phyloP scores from a whole-genome alignment of 2,888 invertebrate species.

The Drosophila nr. perissopoda region DNA sequence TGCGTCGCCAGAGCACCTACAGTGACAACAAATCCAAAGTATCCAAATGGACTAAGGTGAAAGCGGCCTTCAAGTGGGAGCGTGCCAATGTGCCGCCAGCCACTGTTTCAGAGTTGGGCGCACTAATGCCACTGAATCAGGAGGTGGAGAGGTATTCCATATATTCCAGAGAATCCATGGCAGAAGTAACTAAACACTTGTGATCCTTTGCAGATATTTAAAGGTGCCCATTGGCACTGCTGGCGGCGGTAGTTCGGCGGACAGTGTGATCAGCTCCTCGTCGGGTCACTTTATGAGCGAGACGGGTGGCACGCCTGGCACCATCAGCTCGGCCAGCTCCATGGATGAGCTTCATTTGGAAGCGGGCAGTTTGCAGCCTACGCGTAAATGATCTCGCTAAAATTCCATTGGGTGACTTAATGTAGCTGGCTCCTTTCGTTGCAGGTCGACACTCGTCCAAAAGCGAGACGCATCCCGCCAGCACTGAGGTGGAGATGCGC shows the following conservation, averaged over 20 bases:
- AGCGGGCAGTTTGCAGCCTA: slow-evolving; percentile 53
- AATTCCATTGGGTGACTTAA: neutral
- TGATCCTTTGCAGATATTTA: slow-evolving; percentile 82
- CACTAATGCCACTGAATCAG: slow-evolving; percentile 85
- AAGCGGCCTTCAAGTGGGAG: slow-evolving; percentile 95
- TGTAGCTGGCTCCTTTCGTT: neutral
- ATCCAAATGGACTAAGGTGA: slow-evolving; percentile 95
- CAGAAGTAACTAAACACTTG: neutral
- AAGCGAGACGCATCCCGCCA: slow-evolving; percentile 76
- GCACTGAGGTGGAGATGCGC: slow-evolving; percentile 74
- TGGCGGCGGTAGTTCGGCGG: slow-evolving; percentile 86
- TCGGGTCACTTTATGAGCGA: slow-evolving; percentile 85
- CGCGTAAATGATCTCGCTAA: slow-evolving; percentile 53
- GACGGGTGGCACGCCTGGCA: slow-evolving; percentile 88
- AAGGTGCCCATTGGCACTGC: slow-evolving; percentile 85
- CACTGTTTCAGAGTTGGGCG: slow-evolving; percentile 82
- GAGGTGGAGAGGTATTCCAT: slow-evolving; percentile 84
- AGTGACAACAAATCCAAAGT: slow-evolving; percentile 84
- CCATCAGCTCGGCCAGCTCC: slow-evolving; percentile 90
- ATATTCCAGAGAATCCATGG: neutral
- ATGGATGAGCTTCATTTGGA: slow-evolving; percentile 87
- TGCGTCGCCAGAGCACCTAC: slow-evolving; percentile 84
- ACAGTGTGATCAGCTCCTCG: slow-evolving; percentile 86
- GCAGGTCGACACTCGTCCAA: slow-evolving; percentile 84
- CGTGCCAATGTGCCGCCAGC: slow-evolving; percentile 87